phyloP scores from a whole-genome alignment of 2,888 invertebrate genomes.

The Rhagium mordax region DNA sequence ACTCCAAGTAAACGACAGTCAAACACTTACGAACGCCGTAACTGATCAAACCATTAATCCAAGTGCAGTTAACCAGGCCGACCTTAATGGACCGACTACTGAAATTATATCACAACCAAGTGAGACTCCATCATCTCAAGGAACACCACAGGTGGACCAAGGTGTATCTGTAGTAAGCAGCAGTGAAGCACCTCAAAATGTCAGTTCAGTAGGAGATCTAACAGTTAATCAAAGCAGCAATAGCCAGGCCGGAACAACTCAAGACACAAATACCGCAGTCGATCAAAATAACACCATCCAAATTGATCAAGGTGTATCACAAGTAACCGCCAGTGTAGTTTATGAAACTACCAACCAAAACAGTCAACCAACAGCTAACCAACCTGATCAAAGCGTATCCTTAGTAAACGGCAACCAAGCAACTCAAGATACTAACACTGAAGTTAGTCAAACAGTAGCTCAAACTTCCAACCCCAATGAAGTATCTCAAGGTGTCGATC shows the following conservation, averaged over 20 bases:
- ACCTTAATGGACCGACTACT: too few species aligned
- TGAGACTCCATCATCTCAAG: too few species aligned
- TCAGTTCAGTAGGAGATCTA: too few species aligned
- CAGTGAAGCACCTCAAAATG: too few species aligned
- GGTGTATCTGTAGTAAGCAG: too few species aligned
- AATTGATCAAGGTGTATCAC: neutral
- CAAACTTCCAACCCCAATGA: too few species aligned
- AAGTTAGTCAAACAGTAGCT: neutral
- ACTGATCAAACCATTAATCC: neutral
- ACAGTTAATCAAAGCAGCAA: too few species aligned
- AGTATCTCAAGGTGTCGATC: neutral
- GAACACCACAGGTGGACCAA: too few species aligned
- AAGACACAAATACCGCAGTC: neutral
- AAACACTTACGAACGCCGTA: neutral
- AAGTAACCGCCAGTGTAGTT: neutral
- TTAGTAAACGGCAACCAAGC: neutral
- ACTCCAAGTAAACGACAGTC: too few species aligned
- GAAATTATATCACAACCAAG: too few species aligned
- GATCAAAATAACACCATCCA: neutral
- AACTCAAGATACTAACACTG: neutral
- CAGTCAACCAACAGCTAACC: neutral
- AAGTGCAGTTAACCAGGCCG: too few species aligned
- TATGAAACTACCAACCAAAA: neutral
- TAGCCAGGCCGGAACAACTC: too few species aligned
- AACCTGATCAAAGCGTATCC: neutral